Conservation (phyloP, 2,113 vertebrate species). For the Diadophis punctatus region DNA sequence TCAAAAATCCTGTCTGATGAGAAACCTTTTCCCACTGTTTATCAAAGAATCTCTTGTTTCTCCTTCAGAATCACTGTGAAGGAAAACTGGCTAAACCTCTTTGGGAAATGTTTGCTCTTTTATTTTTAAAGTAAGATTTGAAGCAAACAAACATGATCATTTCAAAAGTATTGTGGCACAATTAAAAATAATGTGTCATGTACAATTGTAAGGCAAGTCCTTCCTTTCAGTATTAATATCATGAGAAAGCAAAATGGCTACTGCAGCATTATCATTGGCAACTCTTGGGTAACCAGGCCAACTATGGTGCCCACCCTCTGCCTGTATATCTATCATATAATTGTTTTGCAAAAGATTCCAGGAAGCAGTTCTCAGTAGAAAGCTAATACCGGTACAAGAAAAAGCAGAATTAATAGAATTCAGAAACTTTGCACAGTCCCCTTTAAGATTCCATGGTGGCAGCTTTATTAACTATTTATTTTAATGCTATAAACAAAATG, state of each 20-base stretch:
- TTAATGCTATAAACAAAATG: slow-evolving; percentile 31
- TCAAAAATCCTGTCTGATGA: not conserved
- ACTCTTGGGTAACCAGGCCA: not conserved
- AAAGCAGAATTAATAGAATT: not conserved
- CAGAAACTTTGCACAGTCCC: not conserved
- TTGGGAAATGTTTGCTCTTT: not conserved
- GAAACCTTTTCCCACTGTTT: not conserved
- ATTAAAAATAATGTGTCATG: not conserved
- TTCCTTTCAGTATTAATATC: not conserved
- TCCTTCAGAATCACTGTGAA: not conserved
- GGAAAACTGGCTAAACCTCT: not conserved
- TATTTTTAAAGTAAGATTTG: not conserved
- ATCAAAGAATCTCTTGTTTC: not conserved
- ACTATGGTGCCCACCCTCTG: not conserved
- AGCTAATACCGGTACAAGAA: not conserved
- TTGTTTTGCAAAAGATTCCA: not conserved
- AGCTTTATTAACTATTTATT: slow-evolving; percentile 30
- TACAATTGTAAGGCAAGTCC: not conserved
- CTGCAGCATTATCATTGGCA: not conserved
- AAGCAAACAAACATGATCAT: not conserved
- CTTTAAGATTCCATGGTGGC: not conserved
- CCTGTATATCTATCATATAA: not conserved
- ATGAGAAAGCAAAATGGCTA: not conserved
- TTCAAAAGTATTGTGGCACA: not conserved
- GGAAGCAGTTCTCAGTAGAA: not conserved